These are phyloP conservation scores for Drosophila ogumai DNA, from an alignment of 1,140 invertebrate species.

Conservation along the genomic window DNA sequence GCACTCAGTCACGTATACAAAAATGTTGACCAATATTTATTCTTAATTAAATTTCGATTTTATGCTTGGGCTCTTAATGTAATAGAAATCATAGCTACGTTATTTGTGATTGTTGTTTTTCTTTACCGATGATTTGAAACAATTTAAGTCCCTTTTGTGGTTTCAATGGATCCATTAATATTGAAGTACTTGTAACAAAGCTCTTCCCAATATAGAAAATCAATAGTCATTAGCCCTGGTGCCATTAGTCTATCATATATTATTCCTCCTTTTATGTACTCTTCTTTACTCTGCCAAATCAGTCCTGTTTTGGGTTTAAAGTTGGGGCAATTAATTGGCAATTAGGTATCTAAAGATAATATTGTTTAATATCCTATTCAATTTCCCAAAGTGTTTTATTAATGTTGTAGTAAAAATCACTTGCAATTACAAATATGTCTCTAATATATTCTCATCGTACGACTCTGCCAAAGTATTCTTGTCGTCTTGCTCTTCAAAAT, in stretches of 20 bases:
- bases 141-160: slow-evolving; percentile 7
- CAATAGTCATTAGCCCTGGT: slow-evolving; percentile 11
- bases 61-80: background rate
- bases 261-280: background rate
- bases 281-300: background rate
- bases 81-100: background rate
- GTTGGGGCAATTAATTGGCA: background rate
- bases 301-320: background rate
- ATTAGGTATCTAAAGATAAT: background rate
- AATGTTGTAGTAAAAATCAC: background rate
- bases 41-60: background rate
- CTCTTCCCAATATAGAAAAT: slow-evolving; percentile 24
- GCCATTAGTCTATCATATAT: slow-evolving; percentile 3
- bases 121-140: background rate
- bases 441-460: background rate
- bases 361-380: background rate
- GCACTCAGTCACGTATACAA: slow-evolving; percentile 1
- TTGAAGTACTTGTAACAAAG: background rate
- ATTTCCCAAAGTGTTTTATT: background rate
- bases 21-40: background rate
- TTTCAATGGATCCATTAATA: slow-evolving; percentile 5
- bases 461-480: background rate
- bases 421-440: background rate
- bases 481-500: background rate
- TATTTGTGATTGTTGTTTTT: background rate